Percentiles rank a stretch among this genome's conserved stretches.
Evolutionary conservation across 2,113 vertebrate genomes (phyloP).

Genomic region (Patagioenas fasciata): DNA sequence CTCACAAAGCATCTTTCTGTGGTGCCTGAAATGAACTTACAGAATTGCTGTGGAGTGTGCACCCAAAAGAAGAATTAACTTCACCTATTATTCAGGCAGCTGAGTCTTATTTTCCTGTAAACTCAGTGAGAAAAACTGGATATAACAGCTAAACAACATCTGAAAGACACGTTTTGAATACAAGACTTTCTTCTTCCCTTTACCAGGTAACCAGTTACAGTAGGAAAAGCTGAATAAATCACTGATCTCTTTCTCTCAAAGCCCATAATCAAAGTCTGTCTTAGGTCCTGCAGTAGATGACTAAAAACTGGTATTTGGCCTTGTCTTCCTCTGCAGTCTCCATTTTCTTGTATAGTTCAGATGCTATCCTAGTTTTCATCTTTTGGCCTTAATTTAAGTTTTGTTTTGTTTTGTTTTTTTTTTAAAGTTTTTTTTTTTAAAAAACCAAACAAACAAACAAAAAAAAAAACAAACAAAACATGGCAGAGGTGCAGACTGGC

Average conservation of each 20-base stretch:
- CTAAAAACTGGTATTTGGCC: neutral
- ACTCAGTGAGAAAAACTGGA: neutral
- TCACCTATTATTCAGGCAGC: neutral
- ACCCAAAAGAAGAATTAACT: neutral
- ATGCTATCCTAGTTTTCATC: neutral
- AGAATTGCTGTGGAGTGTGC: rapidly evolving
- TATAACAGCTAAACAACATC: neutral
- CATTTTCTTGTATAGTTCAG: neutral
- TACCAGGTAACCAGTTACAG: neutral
- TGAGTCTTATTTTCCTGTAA: neutral
- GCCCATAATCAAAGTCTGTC: neutral
- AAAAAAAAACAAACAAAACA: too few relatives aligned
- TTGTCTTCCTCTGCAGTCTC: neutral
- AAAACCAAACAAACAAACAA: too few relatives aligned
- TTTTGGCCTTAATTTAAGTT: conserved; percentile 11
- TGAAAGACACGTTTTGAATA: neutral
- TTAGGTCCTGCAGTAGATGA: neutral
- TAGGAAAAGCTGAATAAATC: neutral
- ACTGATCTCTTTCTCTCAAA: neutral
- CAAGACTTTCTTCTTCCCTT: neutral
- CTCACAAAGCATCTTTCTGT: neutral
- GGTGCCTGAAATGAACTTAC: neutral
- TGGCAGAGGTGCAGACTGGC: neutral
- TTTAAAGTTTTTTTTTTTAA: too few relatives aligned
- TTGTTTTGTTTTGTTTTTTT: too few relatives aligned